Conservation (phyloP, 2,797 vertebrate genomes). For the Ambastaia sidthimunki region DNA sequence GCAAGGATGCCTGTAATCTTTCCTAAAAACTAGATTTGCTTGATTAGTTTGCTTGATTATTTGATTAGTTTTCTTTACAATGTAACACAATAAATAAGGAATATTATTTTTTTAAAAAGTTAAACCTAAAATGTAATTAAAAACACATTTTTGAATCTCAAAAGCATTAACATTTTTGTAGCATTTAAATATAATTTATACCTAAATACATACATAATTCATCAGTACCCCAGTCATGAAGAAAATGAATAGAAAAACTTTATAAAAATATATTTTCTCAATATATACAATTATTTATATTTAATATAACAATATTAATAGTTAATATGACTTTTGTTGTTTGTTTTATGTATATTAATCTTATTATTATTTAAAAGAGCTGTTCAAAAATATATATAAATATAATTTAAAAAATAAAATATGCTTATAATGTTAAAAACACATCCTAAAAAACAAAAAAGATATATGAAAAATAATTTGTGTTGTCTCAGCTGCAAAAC, state of each 20-base stretch:
- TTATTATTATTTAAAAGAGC: neutral
- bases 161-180: slow-evolving; percentile 65
- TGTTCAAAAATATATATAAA: too few relatives aligned
- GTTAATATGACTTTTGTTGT: too few relatives aligned
- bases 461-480: neutral
- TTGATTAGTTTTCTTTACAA: slow-evolving; percentile 64
- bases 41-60: slow-evolving; percentile 62
- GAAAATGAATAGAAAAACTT: too few relatives aligned
- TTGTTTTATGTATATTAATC: too few relatives aligned
- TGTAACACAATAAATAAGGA: slow-evolving; percentile 66
- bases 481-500: slow-evolving; percentile 56
- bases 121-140: slow-evolving; percentile 71
- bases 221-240: neutral
- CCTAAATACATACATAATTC: neutral
- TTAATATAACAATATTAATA: too few relatives aligned
- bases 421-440: neutral
- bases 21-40: slow-evolving; percentile 58
- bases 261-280: neutral
- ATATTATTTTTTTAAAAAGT: slow-evolving; percentile 47
- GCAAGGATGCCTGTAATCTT: slow-evolving; percentile 37
- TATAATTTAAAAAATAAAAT: too few relatives aligned
- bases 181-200: slow-evolving; percentile 72
- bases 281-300: too few relatives aligned
- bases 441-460: neutral
- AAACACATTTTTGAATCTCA: slow-evolving; percentile 56